Conservation (phyloP, 2,888 invertebrate species). For the Polydrusus pterygomalis region DNA sequence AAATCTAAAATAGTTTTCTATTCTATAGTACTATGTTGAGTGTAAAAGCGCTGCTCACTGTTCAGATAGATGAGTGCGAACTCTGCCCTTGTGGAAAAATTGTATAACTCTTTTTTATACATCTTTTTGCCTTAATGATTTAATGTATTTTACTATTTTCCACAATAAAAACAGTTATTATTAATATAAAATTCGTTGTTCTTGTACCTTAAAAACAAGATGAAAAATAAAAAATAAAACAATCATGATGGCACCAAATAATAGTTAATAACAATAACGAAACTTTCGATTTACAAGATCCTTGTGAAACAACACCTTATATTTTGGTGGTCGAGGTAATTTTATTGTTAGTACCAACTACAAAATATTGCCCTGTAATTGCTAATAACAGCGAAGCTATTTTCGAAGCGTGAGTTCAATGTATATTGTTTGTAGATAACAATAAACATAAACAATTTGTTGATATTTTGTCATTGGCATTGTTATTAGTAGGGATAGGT, state of each 20-base stretch:
- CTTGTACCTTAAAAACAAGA: no score
- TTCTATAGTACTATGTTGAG: no score
- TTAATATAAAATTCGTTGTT: no score
- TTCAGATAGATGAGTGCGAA: no score
- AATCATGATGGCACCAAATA: conserved; percentile 12
- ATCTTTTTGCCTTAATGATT: no score
- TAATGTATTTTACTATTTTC: no score
- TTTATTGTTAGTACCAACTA: conserved; percentile 6
- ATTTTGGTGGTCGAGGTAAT: conserved; percentile 15
- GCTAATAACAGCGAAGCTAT: conserved; percentile 2
- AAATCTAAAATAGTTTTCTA: no score
- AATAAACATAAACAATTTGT: conserved; percentile 47
- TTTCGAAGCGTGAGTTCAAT: conserved; percentile 40
- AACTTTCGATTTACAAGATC: conserved; percentile 13
- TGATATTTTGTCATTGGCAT: conserved; percentile 43
- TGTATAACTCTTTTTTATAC: no score
- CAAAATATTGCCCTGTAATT: conserved; percentile 27
- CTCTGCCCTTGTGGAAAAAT: no score
- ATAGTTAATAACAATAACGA: background rate
- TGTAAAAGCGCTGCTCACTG: no score
- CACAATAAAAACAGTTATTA: no score
- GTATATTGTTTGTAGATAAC: conserved; percentile 38
- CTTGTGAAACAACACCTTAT: background rate
- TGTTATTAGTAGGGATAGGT: conserved; percentile 38
- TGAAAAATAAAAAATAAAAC: no score